Evolutionary conservation across 2,888 invertebrate species (phyloP).

Genomic region (Liodrosophila aerea): DNA sequence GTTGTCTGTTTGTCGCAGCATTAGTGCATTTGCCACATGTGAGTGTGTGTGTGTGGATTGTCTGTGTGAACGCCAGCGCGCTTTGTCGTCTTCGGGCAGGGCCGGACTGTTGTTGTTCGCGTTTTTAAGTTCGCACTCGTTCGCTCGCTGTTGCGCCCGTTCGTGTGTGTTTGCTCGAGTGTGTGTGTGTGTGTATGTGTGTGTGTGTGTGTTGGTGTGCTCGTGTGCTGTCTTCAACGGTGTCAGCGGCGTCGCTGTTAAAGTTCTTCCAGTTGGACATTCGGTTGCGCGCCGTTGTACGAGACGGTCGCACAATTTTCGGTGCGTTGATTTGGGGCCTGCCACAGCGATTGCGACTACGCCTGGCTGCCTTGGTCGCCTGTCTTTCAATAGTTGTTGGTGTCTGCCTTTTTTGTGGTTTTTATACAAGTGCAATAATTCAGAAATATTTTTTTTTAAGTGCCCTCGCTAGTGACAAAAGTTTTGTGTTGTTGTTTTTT

Average conservation of each 20-base stretch:
- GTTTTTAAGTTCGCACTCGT: neutral
- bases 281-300: conserved; percentile 83
- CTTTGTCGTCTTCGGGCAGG: conserved; percentile 16
- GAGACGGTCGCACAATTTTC: conserved; percentile 81
- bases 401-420: conserved; percentile 26
- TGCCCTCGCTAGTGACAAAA: conserved; percentile 48
- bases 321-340: conserved; percentile 62
- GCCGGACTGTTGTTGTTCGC: neutral
- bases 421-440: conserved; percentile 39
- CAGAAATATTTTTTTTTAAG: conserved; percentile 50
- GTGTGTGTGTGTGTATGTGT: conserved; percentile 2
- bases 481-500: too few species aligned
- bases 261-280: conserved; percentile 75
- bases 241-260: conserved; percentile 41
- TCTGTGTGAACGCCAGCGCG: neutral
- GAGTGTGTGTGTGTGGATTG: conserved; percentile 1
- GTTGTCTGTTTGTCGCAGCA: conserved; percentile 32
- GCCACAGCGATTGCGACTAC: conserved; percentile 13
- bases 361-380: conserved; percentile 40
- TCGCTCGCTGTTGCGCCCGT: neutral
- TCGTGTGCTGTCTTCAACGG: conserved; percentile 33
- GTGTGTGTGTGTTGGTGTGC: conserved; percentile 26
- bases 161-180: conserved; percentile 6
- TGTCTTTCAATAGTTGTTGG: conserved; percentile 24
- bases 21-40: conserved; percentile 24